Evolutionary conservation across 2,797 vertebrate genomes (phyloP), one percentile per base, ranked within the genome.

Genomic region (Darevskia nairensis): DNA sequence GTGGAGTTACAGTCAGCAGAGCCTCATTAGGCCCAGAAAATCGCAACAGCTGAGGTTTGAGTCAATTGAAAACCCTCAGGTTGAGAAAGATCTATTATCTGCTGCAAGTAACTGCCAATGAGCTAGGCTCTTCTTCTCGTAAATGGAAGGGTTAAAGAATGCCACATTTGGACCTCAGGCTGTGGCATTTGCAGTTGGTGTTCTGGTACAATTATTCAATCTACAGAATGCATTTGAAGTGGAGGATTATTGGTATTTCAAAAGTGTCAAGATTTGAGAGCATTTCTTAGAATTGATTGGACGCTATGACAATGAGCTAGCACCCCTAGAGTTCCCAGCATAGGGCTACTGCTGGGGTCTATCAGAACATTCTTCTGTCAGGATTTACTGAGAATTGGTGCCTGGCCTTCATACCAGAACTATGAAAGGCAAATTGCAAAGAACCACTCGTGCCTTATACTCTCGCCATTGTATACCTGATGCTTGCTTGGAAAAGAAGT

Each of bases 91-190:
- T 64, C 92, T 94, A 91, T 94, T 94, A 88, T 84, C 84, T 0
- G 0, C 69, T 88, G 21, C 66, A 88, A 92, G 79, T 77, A 91
- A 88, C 87, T 89, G 68, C 66, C 90, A 94, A 61, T 50, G 87
- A 89, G 80, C 82, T 29, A 89, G 66, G 78, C 69, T 84, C 86
- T 71, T 94, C 59, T 91, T 94, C 50, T 91, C 82, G 86, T 90
- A 88, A 94, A 92, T 80, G 59, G 92, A 93, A 95, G 93, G 92
- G 93, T 95, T 94, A 94, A 93, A 93, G 92, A 94, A 95, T 86
- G 89, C 92, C 89, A 76, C 80, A 64, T 90, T 94, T 91, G 76
- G 89, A 87, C 92, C 85, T 29, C 35, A 89, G 84, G 50, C 87
- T 90, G 86, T 59, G 10, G 0, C 66, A 90, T 69, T 89, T 79